Evolutionary conservation across 1,140 invertebrate species (phyloP), one percentile per base, ranked within the genome.

Genomic region (Brachionus plicatilis): DNA sequence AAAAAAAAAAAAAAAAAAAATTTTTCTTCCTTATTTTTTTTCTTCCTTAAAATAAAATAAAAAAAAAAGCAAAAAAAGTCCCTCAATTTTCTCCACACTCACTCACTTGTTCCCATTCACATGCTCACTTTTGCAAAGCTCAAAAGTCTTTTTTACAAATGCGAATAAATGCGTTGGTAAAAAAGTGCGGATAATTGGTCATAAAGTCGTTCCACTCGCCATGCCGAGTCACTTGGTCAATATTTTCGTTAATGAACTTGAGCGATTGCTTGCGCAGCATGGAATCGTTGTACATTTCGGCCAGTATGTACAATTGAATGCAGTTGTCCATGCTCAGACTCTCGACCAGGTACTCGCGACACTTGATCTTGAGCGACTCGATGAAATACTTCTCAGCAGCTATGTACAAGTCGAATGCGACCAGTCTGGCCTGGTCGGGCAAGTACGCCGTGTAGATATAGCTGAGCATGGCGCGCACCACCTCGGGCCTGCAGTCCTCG

Each of bases 101-200:
- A 37, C 33, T 0, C 33, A 3, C 27, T 29, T 3, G 27, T 3
- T 29, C 27, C 2, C 27, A 24, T 24, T 29, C 2, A 1, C 27
- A 29, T 29, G 1, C 27, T 2, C 27, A 29, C 3, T 29, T 29
- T 29, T 3, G 1, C 27, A 29, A 24, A 24, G 24, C 24, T 24
- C 27, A 82, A 65, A 82, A 82, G 43, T 82, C 79, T 82, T 82
- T 82, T 82, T 82, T 82, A 60, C 79, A 82, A 43, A 82, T 65
- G 14, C 79, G 79, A 65, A 82, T 82, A 37, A 82, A 82, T 65
- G 79, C 79, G 33, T 82, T 82, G n/a, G 79, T 82, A 68, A 82
- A 82, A 68, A 82, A 82, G 17, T 82, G 50, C 53, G 79, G 79
- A 82, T 82, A 82, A 65, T 43, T 47, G 53, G 79, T 45, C 79